Conservation (phyloP, 2,113 vertebrate genomes). For the Rhadina sibilatrix region DNA sequence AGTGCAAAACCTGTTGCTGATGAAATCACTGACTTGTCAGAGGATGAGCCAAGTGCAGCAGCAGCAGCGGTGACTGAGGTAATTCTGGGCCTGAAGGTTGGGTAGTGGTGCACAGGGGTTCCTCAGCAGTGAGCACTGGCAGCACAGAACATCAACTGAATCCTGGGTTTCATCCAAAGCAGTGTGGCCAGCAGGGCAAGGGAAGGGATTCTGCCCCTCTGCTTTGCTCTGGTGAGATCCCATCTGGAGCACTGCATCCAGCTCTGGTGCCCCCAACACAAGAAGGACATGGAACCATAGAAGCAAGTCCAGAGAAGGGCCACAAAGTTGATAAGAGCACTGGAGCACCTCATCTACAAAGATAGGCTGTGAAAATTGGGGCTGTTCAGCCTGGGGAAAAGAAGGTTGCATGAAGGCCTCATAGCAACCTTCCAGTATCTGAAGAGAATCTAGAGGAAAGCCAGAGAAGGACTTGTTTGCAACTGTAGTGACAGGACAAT, state of each 20-base stretch:
- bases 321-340: neutral
- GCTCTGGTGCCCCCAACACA: neutral
- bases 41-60: neutral
- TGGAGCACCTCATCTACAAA: neutral
- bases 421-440: neutral
- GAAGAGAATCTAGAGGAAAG: neutral
- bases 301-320: neutral
- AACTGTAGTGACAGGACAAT: neutral
- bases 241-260: neutral
- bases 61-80: neutral
- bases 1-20: conserved; percentile 36
- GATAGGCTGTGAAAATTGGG: neutral
- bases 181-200: neutral
- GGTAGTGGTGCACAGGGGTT: neutral
- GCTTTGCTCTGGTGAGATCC: neutral
- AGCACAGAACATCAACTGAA: neutral
- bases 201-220: neutral
- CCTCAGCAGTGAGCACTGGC: neutral
- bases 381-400: neutral
- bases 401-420: neutral
- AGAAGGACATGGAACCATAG: neutral
- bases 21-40: neutral
- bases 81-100: neutral
- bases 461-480: neutral
- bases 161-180: neutral